Evolutionary conservation across 2,113 vertebrate genomes (phyloP).

Genomic region (Mystacornis crossleyi): DNA sequence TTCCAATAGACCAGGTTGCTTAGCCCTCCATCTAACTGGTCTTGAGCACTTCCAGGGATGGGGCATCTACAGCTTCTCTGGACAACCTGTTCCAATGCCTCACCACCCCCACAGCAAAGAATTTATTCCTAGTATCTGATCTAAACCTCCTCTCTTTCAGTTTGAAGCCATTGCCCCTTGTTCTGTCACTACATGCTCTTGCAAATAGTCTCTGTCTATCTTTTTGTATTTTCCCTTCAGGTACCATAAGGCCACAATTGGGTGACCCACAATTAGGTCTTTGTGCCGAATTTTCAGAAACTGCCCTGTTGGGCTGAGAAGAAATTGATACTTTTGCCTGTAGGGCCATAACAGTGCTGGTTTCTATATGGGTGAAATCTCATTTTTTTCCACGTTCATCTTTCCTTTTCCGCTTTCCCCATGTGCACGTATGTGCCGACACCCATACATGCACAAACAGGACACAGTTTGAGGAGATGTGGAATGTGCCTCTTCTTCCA

Average conservation of each 20-base stretch:
- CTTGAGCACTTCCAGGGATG: background rate
- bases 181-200: background rate
- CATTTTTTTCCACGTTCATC: background rate
- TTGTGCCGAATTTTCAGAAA: background rate
- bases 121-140: background rate
- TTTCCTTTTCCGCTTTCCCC: background rate
- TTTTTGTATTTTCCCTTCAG: background rate
- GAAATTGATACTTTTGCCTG: background rate
- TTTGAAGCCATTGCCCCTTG: background rate
- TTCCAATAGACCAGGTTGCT: background rate
- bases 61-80: background rate
- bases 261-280: background rate
- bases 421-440: accelerated
- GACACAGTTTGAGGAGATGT: accelerated
- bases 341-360: background rate
- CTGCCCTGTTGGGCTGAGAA: background rate
- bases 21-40: background rate
- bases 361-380: background rate
- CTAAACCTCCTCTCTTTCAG: background rate
- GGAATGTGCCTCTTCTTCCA: background rate
- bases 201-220: background rate
- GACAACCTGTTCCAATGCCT: background rate
- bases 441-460: background rate
- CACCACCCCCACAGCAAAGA: background rate
- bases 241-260: background rate